Evolutionary conservation across 30 jellyfish, hydroid and myxozoan species (phyloP), one percentile per base, ranked within the genome.

Genomic region (Sanderia malayensis): DNA sequence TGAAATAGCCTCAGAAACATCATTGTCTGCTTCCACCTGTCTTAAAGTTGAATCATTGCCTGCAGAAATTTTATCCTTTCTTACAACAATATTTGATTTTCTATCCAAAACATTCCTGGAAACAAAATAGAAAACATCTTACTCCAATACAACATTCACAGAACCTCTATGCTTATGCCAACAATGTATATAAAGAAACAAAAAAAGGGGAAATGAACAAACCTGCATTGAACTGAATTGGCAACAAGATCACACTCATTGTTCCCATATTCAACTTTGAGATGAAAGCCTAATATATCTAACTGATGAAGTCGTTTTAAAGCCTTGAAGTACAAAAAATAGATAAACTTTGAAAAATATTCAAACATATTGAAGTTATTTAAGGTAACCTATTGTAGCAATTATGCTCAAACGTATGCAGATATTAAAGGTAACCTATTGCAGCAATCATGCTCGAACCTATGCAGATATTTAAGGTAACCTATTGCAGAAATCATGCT

Each of bases 211-310:
- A 7, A 31, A 20, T 17, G 32, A 44, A 74, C 69, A 9, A 21
- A 66, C 95, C 93, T 76, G 84, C 95, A 70, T 52, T 89, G 90
- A 1, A 63, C 67, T 29, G 63, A 28, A 66, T 77, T 78, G 1
- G 95, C 97, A 26, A 68, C 13, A 30, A 61, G 46, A 24, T 61
- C 78, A 71, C 70, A 82, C 15, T 46, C 32, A 11, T 71, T 78
- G 45, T 70, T 76, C 13, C 95, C 95, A 89, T 82, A 89, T 71
- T 89, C 94, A 22, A 79, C 97, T 20, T 47, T 89, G 11, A 89
- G 94, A 23, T 52, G 28, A 20, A 70, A 65, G 20, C 97, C 97
- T 25, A 89, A 79, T 20, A 90, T 25, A 21, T 90, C 96, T 64
- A 90, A 45, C 31, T 90, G 97, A 57, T 89, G 97, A 44, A 89